phyloP scores from a whole-genome alignment of 2,113 vertebrate species.

The Panthera tigris region DNA sequence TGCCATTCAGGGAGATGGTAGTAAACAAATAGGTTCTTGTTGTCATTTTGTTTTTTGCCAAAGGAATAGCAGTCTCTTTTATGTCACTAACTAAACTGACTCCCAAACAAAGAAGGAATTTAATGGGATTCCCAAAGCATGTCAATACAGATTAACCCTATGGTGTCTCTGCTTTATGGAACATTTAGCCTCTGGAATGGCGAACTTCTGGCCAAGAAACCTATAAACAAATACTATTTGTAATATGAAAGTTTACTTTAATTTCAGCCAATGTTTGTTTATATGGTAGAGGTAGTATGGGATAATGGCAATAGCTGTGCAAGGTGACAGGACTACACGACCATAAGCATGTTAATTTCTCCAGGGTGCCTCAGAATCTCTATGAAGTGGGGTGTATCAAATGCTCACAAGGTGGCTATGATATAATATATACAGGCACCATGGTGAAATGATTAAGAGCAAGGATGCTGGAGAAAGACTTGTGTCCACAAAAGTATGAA shows the following conservation, averaged over 20 bases:
- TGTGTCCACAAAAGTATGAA: not conserved
- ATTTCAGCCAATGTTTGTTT: not conserved
- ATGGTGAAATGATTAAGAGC: not conserved
- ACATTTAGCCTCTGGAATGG: conserved; percentile 59
- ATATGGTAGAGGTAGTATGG: not conserved
- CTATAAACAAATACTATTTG: conserved; percentile 48
- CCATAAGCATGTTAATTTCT: not conserved
- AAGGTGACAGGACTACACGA: not conserved
- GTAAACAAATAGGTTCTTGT: conserved; percentile 85
- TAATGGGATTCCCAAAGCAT: conserved; percentile 81
- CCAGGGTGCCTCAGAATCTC: not conserved
- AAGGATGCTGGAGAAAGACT: not conserved
- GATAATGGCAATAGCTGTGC: not conserved
- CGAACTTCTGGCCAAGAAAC: conserved; percentile 55
- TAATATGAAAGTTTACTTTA: conserved; percentile 36
- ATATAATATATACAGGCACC: not conserved
- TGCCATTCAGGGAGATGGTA: conserved; percentile 72
- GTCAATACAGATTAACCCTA: conserved; percentile 81
- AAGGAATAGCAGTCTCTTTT: conserved; percentile 81
- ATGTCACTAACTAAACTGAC: conserved; percentile 84
- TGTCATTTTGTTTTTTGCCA: conserved; percentile 81
- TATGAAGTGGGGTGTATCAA: not conserved
- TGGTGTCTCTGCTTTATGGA: conserved; percentile 66
- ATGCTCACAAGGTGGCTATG: not conserved
- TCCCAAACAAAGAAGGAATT: conserved; percentile 85